phyloP scores from a whole-genome alignment of 2,113 vertebrate genomes.

The Pelecanoides urinatrix region DNA sequence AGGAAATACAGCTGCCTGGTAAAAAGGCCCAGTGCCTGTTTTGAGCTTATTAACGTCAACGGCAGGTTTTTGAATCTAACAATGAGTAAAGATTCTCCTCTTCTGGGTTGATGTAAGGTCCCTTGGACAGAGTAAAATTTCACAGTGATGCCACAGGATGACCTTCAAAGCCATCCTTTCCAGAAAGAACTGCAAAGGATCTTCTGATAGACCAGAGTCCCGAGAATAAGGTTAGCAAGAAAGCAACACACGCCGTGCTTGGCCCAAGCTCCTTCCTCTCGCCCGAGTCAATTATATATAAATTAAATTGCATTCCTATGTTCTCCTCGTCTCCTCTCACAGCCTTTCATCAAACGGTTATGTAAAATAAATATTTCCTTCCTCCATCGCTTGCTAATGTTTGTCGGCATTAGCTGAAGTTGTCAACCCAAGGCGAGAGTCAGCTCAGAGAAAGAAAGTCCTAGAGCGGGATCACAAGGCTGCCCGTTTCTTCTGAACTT shows the following conservation, averaged over 20 bases:
- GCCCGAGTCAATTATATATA: neutral
- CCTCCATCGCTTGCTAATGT: neutral
- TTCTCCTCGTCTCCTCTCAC: neutral
- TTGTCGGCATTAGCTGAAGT: neutral
- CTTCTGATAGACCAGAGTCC: neutral
- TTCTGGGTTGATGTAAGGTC: neutral
- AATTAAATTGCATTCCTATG: neutral
- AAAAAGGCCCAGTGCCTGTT: neutral
- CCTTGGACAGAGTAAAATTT: neutral
- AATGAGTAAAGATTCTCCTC: neutral
- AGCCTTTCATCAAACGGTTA: neutral
- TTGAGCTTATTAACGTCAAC: neutral
- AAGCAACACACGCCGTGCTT: fast-evolving
- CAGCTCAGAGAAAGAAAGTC: neutral
- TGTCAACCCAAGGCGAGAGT: neutral
- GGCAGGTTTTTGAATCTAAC: neutral
- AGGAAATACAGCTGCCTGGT: neutral
- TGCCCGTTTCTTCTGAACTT: neutral
- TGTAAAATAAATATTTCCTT: neutral
- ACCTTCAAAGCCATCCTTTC: neutral
- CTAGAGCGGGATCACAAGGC: neutral
- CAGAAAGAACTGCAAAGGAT: neutral
- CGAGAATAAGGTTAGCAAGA: neutral
- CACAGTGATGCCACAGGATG: neutral
- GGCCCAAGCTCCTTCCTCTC: neutral